Percentiles rank a stretch among this genome's conserved stretches.
phyloP scores from a whole-genome alignment of 2,113 vertebrate species.

The Brevimyrus niger region DNA sequence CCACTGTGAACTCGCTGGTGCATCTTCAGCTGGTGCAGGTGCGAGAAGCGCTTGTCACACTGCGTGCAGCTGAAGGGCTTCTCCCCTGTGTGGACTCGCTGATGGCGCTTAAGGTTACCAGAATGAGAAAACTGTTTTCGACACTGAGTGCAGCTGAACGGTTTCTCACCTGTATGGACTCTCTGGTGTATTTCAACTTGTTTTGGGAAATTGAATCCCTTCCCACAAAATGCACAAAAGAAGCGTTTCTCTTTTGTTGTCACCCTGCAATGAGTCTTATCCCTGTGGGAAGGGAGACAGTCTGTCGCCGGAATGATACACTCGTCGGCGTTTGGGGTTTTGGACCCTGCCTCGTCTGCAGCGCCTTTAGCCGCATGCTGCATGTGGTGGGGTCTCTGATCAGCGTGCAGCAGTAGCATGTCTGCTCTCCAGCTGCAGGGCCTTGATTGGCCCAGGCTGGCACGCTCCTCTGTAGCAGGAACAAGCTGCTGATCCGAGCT shows the following conservation, averaged over 20 bases:
- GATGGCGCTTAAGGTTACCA: constrained; percentile 16
- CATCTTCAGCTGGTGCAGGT: constrained; percentile 23
- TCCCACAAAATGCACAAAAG: constrained; percentile 17
- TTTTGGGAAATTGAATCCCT: constrained; percentile 18
- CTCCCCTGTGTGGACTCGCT: constrained; percentile 15
- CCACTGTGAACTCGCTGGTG: constrained; percentile 17
- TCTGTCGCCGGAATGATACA: neutral
- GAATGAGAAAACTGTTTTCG: constrained; percentile 16
- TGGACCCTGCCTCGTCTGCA: neutral
- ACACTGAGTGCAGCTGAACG: constrained; percentile 20
- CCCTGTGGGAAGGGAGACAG: neutral
- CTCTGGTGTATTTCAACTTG: constrained; percentile 22
- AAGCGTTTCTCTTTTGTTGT: constrained; percentile 8
- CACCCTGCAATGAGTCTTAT: neutral
- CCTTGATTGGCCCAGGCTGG: neutral
- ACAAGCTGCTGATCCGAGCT: neutral
- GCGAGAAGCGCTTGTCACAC: constrained; percentile 16
- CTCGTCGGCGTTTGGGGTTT: neutral
- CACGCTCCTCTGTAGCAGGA: neutral
- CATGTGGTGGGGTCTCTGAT: neutral
- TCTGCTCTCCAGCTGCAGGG: neutral
- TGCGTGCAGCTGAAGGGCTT: constrained; percentile 19
- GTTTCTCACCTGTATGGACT: constrained; percentile 20
- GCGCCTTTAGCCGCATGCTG: neutral
- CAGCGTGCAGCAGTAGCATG: neutral